Base-by-base conservation (phyloP, 2,888 invertebrate genomes). In the Oligia latruncula region DNA sequence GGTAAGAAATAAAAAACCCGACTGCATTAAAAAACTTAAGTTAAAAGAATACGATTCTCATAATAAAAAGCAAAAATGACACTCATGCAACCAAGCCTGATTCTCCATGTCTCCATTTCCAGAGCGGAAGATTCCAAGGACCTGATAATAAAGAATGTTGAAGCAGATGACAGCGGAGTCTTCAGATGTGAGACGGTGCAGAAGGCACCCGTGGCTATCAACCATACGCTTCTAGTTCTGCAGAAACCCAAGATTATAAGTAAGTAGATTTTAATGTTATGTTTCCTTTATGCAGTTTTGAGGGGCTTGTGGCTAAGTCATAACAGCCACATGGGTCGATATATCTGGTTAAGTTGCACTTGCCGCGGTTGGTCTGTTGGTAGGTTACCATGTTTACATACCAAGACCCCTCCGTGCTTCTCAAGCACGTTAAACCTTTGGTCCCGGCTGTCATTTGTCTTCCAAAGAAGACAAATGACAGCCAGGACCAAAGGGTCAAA, bases 111-210 rank as follows among this genome's bases (percentile, higher is more conserved):
- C 13, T 29, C 11, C 20, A 62, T 62, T 71, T 71, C 58, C 43
- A 96, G 96, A 62, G 91, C 85, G 0, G 82, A 87, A 0, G 89
- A 91, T 58, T 92, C 94, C 5, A 93, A 93, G 4, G 93, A 95
- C 81, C 90, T 96, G 40, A 29, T 93, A 6, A 95, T 96, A 80
- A 89, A 77, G 2, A 89, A 93, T 8, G 86, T 94, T 1, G 66
- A 88, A 2, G 78, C 85, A 0, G 77, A 84, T 0, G 96, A 96
- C 88, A 92, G 89, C 0, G 95, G 95, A 0, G 78, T 84, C 0
- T 96, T 94, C 91, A 92, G 85, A 5, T 96, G 96, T 77, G 90
- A 92, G 76, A 87, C 94, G 0, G 52, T 90, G 0, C 94, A 94
- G 76, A 77, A 60, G 0, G 77, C 81, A 0, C 84, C 91, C 0